Percentiles rank a stretch among this genome's conserved stretches.
phyloP scores from a whole-genome alignment of 1,140 invertebrate species.

The Microvelia longipes region DNA sequence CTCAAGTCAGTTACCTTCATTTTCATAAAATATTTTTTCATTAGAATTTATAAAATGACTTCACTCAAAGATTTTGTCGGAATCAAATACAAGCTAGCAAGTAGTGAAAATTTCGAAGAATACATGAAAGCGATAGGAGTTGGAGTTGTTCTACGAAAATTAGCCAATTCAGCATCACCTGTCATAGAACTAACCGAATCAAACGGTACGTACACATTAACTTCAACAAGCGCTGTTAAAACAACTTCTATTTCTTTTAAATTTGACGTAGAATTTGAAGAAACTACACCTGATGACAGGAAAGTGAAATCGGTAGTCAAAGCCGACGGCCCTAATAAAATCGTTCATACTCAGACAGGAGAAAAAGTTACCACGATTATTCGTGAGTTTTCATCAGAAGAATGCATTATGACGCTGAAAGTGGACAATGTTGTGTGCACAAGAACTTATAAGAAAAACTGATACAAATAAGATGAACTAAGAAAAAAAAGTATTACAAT shows the following conservation, averaged over 20 bases:
- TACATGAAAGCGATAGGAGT: constrained; percentile 73
- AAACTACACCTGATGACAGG: constrained; percentile 68
- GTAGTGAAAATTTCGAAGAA: constrained; percentile 72
- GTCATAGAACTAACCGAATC: constrained; percentile 55
- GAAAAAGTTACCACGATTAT: constrained; percentile 23
- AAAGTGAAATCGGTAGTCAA: constrained; percentile 59
- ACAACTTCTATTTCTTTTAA: constrained; percentile 61
- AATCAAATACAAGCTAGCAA: constrained; percentile 51
- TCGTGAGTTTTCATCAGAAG: constrained; percentile 21
- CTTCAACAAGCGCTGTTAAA: constrained; percentile 71
- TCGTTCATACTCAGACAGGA: constrained; percentile 49
- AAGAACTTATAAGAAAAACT: constrained; percentile 49
- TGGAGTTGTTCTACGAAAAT: constrained; percentile 52
- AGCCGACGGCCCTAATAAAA: constrained; percentile 45
- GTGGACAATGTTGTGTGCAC: constrained; percentile 54
- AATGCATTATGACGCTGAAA: constrained; percentile 35
- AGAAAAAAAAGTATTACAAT: too few species aligned
- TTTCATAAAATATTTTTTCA: too few species aligned
- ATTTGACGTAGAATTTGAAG: constrained; percentile 67
- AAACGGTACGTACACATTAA: constrained; percentile 51
- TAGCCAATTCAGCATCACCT: constrained; percentile 55
- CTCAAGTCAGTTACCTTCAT: too few species aligned
- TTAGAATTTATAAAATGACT: background rate
- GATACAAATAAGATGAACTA: too few species aligned
- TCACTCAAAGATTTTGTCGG: constrained; percentile 10